Conservation (phyloP, 2,797 vertebrate species). For the Macroramphosus scolopax region DNA sequence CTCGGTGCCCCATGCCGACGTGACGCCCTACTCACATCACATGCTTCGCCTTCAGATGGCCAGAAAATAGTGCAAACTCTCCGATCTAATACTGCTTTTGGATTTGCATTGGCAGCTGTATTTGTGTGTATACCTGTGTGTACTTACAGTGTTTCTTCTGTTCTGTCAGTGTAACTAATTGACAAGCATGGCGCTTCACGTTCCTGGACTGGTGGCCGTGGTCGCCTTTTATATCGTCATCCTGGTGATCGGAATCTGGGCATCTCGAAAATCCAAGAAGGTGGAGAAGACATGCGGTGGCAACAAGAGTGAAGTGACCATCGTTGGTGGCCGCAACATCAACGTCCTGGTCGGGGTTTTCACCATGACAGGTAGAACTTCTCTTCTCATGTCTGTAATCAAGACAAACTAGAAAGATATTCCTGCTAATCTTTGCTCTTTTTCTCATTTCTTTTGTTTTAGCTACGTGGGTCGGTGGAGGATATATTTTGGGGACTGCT, state of each 20-base stretch:
- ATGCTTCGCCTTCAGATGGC: too few species aligned
- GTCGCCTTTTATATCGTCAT: constrained; percentile 59
- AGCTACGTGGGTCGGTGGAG: constrained; percentile 83
- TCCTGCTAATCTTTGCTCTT: background rate
- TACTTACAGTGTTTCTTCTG: background rate
- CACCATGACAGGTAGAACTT: constrained; percentile 60
- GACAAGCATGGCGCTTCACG: constrained; percentile 53
- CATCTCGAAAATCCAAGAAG: constrained; percentile 61
- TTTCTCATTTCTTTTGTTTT: constrained; percentile 13
- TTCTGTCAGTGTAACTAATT: constrained; percentile 3
- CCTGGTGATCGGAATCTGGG: constrained; percentile 59
- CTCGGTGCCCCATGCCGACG: too few species aligned
- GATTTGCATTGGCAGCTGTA: background rate
- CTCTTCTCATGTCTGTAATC: background rate
- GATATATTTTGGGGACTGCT: constrained; percentile 76
- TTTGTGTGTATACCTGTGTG: background rate
- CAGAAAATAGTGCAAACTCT: too few species aligned
- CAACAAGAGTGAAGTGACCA: constrained; percentile 59
- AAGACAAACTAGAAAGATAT: background rate
- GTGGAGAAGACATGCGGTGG: constrained; percentile 47
- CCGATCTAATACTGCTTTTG: too few species aligned
- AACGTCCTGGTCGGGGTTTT: constrained; percentile 67
- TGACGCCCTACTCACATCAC: too few species aligned
- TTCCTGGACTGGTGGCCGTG: constrained; percentile 44
- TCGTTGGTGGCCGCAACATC: constrained; percentile 63